phyloP scores from a whole-genome alignment of 2,888 invertebrate genomes.

The Gymnosoma rotundatum region DNA sequence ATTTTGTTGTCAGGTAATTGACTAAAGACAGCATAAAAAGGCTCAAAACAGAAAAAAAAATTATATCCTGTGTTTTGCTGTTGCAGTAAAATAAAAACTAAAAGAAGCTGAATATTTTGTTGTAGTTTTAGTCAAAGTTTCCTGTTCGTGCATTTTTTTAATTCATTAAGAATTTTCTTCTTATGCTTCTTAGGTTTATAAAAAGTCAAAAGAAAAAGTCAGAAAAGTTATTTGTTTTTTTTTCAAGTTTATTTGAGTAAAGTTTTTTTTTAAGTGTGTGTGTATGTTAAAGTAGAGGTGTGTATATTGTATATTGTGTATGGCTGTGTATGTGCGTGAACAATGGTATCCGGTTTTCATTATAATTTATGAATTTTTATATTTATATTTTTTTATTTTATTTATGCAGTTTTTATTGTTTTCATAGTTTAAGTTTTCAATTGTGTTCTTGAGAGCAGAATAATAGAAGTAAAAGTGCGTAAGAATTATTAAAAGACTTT shows the following conservation, averaged over 20 bases:
- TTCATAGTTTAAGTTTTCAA: neutral
- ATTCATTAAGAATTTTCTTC: slow-evolving; percentile 53
- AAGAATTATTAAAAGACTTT: neutral
- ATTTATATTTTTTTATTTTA: slow-evolving; percentile 9
- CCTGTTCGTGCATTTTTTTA: slow-evolving; percentile 49
- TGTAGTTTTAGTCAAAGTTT: slow-evolving; percentile 61
- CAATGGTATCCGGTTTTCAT: slow-evolving; percentile 63
- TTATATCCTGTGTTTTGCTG: too few relatives aligned
- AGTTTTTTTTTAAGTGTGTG: neutral
- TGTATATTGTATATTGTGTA: neutral
- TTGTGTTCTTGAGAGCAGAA: slow-evolving; percentile 10
- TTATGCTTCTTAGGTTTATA: neutral
- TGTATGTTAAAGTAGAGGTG: neutral
- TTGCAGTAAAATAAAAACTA: slow-evolving; percentile 18
- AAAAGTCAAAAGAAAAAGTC: slow-evolving; percentile 42
- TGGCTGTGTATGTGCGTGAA: slow-evolving; percentile 22
- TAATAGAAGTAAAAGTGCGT: slow-evolving; percentile 59
- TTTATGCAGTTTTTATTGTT: slow-evolving; percentile 37
- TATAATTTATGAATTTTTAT: slow-evolving; percentile 61
- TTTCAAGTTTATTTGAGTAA: slow-evolving; percentile 12
- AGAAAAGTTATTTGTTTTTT: slow-evolving; percentile 23
- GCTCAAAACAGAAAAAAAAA: slow-evolving; percentile 5
- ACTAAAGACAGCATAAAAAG: slow-evolving; percentile 30
- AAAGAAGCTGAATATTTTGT: slow-evolving; percentile 37
- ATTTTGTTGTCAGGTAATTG: slow-evolving; percentile 61